Base-by-base conservation (phyloP, 2,113 vertebrate species). In the Amia ocellicauda region DNA sequence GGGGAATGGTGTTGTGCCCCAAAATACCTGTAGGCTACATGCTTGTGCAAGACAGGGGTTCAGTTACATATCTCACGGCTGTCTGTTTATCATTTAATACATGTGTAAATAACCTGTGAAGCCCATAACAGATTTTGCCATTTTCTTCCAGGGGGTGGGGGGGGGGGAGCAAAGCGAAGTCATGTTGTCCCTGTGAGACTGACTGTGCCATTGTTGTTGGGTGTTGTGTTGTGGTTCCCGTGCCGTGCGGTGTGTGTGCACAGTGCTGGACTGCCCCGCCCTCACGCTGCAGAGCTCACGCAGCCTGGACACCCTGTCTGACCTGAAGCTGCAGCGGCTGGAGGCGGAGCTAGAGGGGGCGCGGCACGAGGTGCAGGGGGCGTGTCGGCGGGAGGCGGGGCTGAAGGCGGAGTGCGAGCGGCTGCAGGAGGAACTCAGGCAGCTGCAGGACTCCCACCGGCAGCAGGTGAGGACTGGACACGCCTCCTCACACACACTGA, bases 321-420 rank as follows among this genome's bases (percentile, higher is more conserved):
- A 92, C 67, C 80, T 93, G 68, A 91, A 91, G 73, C 79, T 91
- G 13, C 85, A 91, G 73, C 76, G 86, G 3, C 76, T 96, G 69
- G 94, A 98, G 75, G 94, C 91, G 0, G 93, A 96, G 74, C 86
- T 98, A 53, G 94, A 97, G 74, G 95, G 91, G 27, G 92, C 90
- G 0, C 83, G 92, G 57, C 91, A 93, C 11, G 93, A 96, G 74
- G 87, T 82, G 14, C 93, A 93, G 69, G 92, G 91, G 0, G 93
- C 93, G 0, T 94, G 95, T 76, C 94, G 88, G 73, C 87, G 95
- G 0, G 94, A 97, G 63, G 91, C 93, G 72, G 94, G 97, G 23
- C 86, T 95, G 56, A 94, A 97, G 74, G 89, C 81, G 0, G 93
- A 96, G 71, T 93, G 92, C 0, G 91, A 96, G 69, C 69, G 93